Conservation (phyloP, 2,888 invertebrate species). For the Chesias legatella region DNA sequence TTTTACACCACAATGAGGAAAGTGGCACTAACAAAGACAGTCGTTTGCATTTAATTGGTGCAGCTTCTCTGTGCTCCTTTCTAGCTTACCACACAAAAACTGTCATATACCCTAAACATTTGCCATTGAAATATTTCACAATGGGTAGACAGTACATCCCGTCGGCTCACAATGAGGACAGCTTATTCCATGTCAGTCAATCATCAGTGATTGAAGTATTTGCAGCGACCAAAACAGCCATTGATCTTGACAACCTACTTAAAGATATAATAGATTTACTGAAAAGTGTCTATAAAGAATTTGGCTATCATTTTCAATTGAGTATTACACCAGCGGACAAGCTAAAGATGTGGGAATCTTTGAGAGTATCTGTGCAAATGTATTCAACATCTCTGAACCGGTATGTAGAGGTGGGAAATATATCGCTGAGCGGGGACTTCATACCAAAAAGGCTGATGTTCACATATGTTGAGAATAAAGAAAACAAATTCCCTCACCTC, state of each 20-base stretch:
- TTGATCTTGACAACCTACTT: constrained; percentile 76
- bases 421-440: constrained; percentile 86
- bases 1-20: constrained; percentile 80
- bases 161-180: constrained; percentile 53
- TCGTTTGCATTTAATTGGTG: constrained; percentile 87
- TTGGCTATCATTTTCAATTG: constrained; percentile 85
- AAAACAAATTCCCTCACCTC: constrained; percentile 82
- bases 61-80: constrained; percentile 86
- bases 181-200: constrained; percentile 85
- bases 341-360: constrained; percentile 83
- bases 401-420: constrained; percentile 87
- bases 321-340: constrained; percentile 81
- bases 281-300: constrained; percentile 81
- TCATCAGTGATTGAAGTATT: constrained; percentile 85
- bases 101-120: constrained; percentile 76
- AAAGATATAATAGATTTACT: constrained; percentile 75
- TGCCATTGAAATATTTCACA: constrained; percentile 86
- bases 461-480: constrained; percentile 81
- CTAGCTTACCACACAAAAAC: constrained; percentile 87
- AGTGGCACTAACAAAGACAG: constrained; percentile 76
- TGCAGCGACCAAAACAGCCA: constrained; percentile 70
- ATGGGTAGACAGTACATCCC: constrained; percentile 86
- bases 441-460: constrained; percentile 89
- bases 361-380: constrained; percentile 86
- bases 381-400: constrained; percentile 83